A percentile compares a stretch with the other conserved stretches of the same genome.
Evolutionary conservation across 2,797 vertebrate genomes (phyloP).

Genomic region (Mormyrus hasselquistii): DNA sequence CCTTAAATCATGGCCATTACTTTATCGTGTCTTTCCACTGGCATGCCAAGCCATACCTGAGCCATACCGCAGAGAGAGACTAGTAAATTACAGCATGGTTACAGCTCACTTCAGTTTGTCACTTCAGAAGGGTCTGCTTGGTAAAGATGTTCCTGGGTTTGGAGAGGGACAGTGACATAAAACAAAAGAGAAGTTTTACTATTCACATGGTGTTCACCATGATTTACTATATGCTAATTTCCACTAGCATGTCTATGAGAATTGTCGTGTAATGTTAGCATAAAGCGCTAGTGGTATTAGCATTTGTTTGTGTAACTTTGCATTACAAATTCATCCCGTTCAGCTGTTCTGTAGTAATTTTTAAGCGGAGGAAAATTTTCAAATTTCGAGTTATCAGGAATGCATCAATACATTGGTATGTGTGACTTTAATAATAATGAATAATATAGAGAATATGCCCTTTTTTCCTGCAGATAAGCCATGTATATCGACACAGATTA

Average conservation of each 20-base stretch:
- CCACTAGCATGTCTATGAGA: neutral
- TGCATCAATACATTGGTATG: neutral
- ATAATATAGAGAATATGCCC: neutral
- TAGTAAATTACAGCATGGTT: neutral
- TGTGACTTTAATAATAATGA: neutral
- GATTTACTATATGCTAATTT: neutral
- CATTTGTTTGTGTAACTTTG: neutral
- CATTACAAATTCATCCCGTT: neutral
- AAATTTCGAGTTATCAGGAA: neutral
- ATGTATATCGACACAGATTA: neutral
- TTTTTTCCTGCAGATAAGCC: neutral
- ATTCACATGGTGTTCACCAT: neutral
- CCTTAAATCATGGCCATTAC: neutral
- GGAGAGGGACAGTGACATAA: neutral
- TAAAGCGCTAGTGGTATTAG: neutral
- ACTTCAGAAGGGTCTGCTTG: neutral
- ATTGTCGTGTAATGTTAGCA: neutral
- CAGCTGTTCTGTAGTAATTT: neutral
- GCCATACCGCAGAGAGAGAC: neutral
- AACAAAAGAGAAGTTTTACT: neutral
- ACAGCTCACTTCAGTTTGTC: neutral
- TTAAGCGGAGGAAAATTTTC: neutral
- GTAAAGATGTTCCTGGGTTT: neutral
- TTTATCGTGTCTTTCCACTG: neutral
- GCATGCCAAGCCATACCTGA: neutral